Base-by-base conservation (phyloP, 2,113 vertebrate species). In the Sphyrna mokarran region DNA sequence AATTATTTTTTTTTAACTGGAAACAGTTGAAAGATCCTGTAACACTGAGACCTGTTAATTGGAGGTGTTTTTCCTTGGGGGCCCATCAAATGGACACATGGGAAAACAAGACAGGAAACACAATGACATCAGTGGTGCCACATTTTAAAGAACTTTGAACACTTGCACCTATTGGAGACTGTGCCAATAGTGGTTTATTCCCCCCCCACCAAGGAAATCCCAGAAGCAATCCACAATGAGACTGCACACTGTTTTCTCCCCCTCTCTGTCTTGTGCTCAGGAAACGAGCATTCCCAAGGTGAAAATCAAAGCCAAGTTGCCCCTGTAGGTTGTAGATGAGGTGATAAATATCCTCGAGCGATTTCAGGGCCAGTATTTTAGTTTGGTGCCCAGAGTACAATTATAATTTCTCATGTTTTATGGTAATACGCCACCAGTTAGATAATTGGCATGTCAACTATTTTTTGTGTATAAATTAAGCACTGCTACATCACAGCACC, bases 211-310 rank as follows among this genome's bases (percentile, higher is more conserved):
- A 33, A 93, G n/a, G 16, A 93, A 66, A 37, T 66, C 61, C 89
- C 33, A 66, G n/a, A 23, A n/a, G 8, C 61, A 93, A 66, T 66
- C 33, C 14, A n/a, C n/a, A 23, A 93, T 37, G 61, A 93, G 58
- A 10, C 18, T 54, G 48, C 16, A 6, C 61, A 66, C 16, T 93
- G 5, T 29, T 63, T 90, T 66, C 61, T 63, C 16, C 16, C 66
- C 61, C 7, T 22, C 20, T 66, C 8, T 93, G 87, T 37, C 66
- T 93, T 23, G 61, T 66, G 8, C 33, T 68, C 33, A 93, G 61
- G 61, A 66, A 93, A 66, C 63, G 89, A 93, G 63, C n/a, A 93
- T 8, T 93, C 26, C 33, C 89, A 93, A 93, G 89, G 33, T 66
- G 89, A 63, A 66, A 93, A 66, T 93, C 54, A 33, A 58, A 90